Evolutionary conservation across 1,140 invertebrate genomes (phyloP).

Genomic region (Neelides sp.): DNA sequence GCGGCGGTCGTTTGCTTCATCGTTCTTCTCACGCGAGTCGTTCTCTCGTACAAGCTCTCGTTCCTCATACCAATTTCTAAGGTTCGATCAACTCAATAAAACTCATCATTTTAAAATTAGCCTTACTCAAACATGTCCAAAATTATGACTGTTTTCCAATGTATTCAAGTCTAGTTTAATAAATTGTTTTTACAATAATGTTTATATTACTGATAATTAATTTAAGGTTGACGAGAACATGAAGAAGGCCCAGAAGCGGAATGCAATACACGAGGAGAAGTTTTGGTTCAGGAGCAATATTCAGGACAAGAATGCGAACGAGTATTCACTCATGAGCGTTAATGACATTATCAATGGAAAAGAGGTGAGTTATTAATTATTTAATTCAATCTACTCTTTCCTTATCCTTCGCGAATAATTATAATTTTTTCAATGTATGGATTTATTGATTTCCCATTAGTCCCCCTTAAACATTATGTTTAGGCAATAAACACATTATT

Average conservation of each 20-base stretch:
- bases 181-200: no score
- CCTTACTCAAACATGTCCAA: no score
- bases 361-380: slow-evolving; percentile 44
- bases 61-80: slow-evolving; percentile 96
- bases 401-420: background rate
- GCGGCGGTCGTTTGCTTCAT: slow-evolving; percentile 98
- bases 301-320: slow-evolving; percentile 42
- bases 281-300: slow-evolving; percentile 87
- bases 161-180: no score
- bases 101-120: background rate
- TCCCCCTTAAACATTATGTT: no score
- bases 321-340: slow-evolving; percentile 65
- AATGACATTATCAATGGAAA: slow-evolving; percentile 96
- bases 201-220: slow-evolving; percentile 4
- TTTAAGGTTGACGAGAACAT: slow-evolving; percentile 91
- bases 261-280: slow-evolving; percentile 66
- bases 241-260: slow-evolving; percentile 77
- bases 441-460: no score
- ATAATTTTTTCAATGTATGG: background rate
- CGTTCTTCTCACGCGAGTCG: slow-evolving; percentile 88
- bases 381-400: slow-evolving; percentile 9
- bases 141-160: no score
- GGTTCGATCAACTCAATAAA: slow-evolving; percentile 40
- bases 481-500: no score
- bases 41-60: slow-evolving; percentile 90